Evolutionary conservation across 2,113 vertebrate species (phyloP), one percentile per base, ranked within the genome.

Genomic region (Hippocampus guttulatus): DNA sequence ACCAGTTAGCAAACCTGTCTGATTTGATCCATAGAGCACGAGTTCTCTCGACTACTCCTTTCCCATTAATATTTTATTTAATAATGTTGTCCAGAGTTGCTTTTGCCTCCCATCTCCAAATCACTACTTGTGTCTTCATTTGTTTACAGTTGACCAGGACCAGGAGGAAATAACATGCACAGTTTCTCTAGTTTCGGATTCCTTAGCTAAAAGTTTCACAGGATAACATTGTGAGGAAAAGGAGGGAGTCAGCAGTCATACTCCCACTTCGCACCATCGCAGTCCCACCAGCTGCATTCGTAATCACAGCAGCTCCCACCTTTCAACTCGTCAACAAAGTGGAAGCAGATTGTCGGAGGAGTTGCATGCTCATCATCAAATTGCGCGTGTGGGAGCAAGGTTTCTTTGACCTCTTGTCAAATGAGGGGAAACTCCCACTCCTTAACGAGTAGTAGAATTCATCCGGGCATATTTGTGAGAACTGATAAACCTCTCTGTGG

Each of bases 381-480:
- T 15, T 38, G 72, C n/a, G 21, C 14, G 71, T 64, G 63, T 62
- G 71, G 52, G 75, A 74, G 55, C 58, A 70, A 55, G 8, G 45
- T 25, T 67, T 54, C 57, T 55, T 55, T 3, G 2, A 38, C 21
- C 21, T 49, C 40, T 33, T 67, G 55, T 81, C 82, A 78, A 74
- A 65, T 49, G 41, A 75, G 70, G 55, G 51, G 73, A 73, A 73
- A 75, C 75, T 20, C 30, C 73, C 55, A 52, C 75, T 70, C 76
- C 74, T 66, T 69, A 69, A 45, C 57, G 63, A 69, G 74, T 15
- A 70, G 62, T 40, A 6, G 14, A 49, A 45, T 60, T 70, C 58
- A 27, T 49, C n/a, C 67, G 12, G 57, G 71, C 69, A 67, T 75
- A 81, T 73, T 69, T 81, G 74, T 79, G 49, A 54, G 74, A 69